Evolutionary conservation across 1,140 invertebrate genomes (phyloP), one percentile per base, ranked within the genome.

Genomic region (Brachionus manjavacas): DNA sequence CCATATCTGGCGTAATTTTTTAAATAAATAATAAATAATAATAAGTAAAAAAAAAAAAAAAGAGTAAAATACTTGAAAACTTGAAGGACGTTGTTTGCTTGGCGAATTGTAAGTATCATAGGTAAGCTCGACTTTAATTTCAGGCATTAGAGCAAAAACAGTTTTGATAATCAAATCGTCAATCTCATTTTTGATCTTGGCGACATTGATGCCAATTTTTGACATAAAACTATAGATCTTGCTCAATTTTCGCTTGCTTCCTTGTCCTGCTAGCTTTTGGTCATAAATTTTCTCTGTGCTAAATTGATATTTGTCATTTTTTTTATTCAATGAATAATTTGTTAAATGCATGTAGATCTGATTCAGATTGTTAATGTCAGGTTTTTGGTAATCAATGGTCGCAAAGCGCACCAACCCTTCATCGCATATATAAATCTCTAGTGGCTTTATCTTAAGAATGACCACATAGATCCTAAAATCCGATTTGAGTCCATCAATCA

Each of bases 311-410:
- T 87, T 86, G n/a, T 85, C 85, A 86, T 88, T 90, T 46, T 86
- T 85, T 85, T 91, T 91, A 84, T 91, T 91, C 46, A 91, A 86
- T 0, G 91, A 91, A 85, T 91, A 91, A 86, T 91, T 91, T 16
- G 91, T 91, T 80, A 91, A 86, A 87, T 91, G 91, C 87, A 91
- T 89, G 85, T 87, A 91, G 3, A 88, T 86, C 84, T 91, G 43
- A 70, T 79, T 12, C 4, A 85, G 41, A 23, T 79, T 85, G 12
- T 64, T 64, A 3, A 7, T n/a, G 14, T 81, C 88, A 14, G 89
- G 88, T 31, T 85, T 85, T 85, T 89, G 86, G 85, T 91, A 91
- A 46, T 89, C 88, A 49, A 90, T 85, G 3, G 91, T 91, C 52
- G 90, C 90, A 86, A 91, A 91, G 43, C 90, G 85, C 9, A 89